Evolutionary conservation across 2,797 vertebrate genomes (phyloP), one percentile per base, ranked within the genome.

Genomic region (Squalus acanthias): DNA sequence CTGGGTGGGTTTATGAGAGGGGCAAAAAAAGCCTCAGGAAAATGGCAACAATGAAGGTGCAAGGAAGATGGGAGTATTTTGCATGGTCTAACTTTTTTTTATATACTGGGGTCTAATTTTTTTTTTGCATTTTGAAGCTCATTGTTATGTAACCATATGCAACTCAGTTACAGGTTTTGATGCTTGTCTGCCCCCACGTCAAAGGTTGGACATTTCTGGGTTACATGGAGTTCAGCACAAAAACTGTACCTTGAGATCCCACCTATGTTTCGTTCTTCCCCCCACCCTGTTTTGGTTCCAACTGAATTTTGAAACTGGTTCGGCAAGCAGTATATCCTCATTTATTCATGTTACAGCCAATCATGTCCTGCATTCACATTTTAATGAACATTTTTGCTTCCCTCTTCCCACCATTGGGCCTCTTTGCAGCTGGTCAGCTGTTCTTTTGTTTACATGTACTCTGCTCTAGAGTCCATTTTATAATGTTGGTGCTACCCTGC

Each of bases 371-470:
- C 53, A n/a, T 33, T 82, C 20, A 46, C 46, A 85, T 22, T 82
- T 39, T 85, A 17, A 50, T 6, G 46, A 10, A 79, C 74, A 8
- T 63, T 33, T 65, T 92, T 33, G 15, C 60, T 65, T 33, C 57
- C 89, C 15, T 9, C 63, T 39, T 22, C 63, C 17, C 65, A 1
- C n/a, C 8, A 65, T 94, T 67, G 65, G 91, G 65, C 91, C 65
- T 65, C 91, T 67, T 94, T 94, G 9, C 63, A 94, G 63, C 63
- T 94, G n/a, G 33, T 67, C 91, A 29, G 87, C 60, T 65, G 17
- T 65, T 65, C 89, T 24, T 67, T 72, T 95, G 88, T 91, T 91
- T 91, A 91, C 33, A 63, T 95, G 39, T 70, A 46, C 93, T 26
- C 20, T 13, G 20, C 63, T 72, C 39, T 70, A 26, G 50, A 50